A percentile compares a stretch with the other conserved stretches of the same genome.
These are phyloP conservation scores for Sarotherodon lohbergeri DNA, from an alignment of 2,113 vertebrate genomes.

Conservation along the genomic window DNA sequence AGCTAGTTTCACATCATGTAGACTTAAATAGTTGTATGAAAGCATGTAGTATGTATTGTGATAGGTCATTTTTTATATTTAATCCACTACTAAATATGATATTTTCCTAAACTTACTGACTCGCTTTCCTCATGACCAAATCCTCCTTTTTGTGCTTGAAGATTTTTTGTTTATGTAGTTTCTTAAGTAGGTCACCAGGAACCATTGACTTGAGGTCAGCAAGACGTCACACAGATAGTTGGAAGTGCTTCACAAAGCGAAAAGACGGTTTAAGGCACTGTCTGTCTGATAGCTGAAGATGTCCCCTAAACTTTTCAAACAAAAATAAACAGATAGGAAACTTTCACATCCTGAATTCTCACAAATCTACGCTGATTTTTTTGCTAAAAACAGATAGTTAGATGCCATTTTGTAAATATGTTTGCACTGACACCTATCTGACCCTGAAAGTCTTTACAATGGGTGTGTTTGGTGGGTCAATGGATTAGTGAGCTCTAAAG, in stretches of 20 bases:
- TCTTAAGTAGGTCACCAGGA: constrained; percentile 76
- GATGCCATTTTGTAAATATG: not conserved
- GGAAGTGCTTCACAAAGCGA: constrained; percentile 19
- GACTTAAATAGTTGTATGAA: not conserved
- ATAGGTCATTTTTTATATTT: not conserved
- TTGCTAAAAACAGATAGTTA: not conserved
- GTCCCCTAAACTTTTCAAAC: not conserved
- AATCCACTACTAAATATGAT: not conserved
- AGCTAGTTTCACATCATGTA: not conserved
- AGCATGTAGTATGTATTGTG: not conserved
- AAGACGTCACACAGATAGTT: constrained; percentile 30
- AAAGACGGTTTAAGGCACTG: not conserved
- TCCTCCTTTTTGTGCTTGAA: constrained; percentile 58
- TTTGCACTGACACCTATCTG: not conserved
- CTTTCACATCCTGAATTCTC: not conserved
- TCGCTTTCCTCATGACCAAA: not conserved
- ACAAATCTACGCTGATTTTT: not conserved
- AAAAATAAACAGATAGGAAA: not conserved
- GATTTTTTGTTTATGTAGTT: constrained; percentile 70
- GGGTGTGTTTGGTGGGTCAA: not conserved
- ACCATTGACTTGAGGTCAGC: constrained; percentile 65
- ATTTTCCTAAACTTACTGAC: not conserved
- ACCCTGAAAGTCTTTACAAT: not conserved
- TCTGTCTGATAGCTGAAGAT: not conserved
- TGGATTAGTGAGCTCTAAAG: constrained; percentile 5